phyloP scores from a whole-genome alignment of 2,797 vertebrate species.

The Helostoma temminkii region DNA sequence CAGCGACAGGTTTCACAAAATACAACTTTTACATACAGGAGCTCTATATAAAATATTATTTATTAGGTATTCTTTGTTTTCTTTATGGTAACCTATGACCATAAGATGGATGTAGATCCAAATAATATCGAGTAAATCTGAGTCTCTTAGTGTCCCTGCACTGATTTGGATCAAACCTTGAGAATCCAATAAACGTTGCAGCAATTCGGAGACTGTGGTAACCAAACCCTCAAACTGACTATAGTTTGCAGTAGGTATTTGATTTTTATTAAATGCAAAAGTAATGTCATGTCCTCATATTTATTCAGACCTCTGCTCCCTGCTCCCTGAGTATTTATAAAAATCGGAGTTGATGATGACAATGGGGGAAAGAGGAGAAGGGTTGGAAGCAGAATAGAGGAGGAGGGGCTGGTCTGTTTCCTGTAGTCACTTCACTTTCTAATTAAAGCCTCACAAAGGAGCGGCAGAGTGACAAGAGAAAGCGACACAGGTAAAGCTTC shows the following conservation, averaged over 20 bases:
- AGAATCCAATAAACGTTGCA: too few relatives aligned
- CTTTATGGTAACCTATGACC: too few relatives aligned
- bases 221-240: too few relatives aligned
- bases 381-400: background rate
- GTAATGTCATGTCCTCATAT: slow-evolving; percentile 12
- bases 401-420: slow-evolving; percentile 10
- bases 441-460: slow-evolving; percentile 34
- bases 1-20: too few relatives aligned
- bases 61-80: too few relatives aligned
- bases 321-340: slow-evolving; percentile 15
- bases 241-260: background rate
- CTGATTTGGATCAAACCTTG: too few relatives aligned
- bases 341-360: slow-evolving; percentile 27
- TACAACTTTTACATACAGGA: too few relatives aligned
- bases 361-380: slow-evolving; percentile 9
- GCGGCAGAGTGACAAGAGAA: background rate
- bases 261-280: slow-evolving; percentile 32
- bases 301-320: slow-evolving; percentile 44
- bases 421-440: slow-evolving; percentile 19
- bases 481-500: background rate
- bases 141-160: too few relatives aligned
- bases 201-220: too few relatives aligned
- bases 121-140: too few relatives aligned
- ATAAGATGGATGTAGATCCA: too few relatives aligned
- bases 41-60: too few relatives aligned